These are phyloP conservation scores for Drosophila mayaguana DNA, from an alignment of 2,888 invertebrate genomes.

Conservation along the genomic window DNA sequence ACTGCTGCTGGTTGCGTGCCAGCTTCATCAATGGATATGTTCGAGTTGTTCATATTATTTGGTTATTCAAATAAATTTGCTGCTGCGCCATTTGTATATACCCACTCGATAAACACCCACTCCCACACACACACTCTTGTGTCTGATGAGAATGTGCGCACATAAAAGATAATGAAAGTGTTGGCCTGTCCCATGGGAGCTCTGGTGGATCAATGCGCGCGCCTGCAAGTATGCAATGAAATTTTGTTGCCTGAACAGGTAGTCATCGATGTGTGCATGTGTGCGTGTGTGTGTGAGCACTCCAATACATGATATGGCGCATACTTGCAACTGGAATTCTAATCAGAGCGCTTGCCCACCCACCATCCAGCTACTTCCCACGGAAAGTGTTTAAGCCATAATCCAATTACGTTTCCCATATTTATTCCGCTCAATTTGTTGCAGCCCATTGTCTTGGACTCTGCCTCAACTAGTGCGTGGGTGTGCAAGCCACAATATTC, in stretches of 20 bases:
- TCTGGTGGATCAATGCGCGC: constrained; percentile 8
- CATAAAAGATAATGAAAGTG: constrained; percentile 73
- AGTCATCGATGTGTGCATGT: constrained; percentile 1
- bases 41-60: constrained; percentile 40
- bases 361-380: constrained; percentile 19
- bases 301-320: constrained; percentile 32
- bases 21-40: constrained; percentile 43
- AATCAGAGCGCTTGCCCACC: constrained; percentile 34
- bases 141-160: constrained; percentile 46
- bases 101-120: background rate
- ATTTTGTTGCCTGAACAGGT: constrained; percentile 44
- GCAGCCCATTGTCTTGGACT: background rate
- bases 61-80: constrained; percentile 63
- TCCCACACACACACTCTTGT: constrained; percentile 9
- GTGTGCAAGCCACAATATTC: too few relatives aligned
- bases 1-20: constrained; percentile 38
- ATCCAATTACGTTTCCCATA: background rate
- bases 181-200: constrained; percentile 34
- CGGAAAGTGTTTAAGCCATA: background rate
- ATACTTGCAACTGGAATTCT: constrained; percentile 28
- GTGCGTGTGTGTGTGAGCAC: constrained; percentile 14
- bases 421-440: background rate
- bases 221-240: constrained; percentile 50
- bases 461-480: too few relatives aligned
- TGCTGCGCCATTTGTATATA: constrained; percentile 27